Evolutionary conservation across 2,888 invertebrate genomes (phyloP).

Genomic region (Caenorhabditis japonica): DNA sequence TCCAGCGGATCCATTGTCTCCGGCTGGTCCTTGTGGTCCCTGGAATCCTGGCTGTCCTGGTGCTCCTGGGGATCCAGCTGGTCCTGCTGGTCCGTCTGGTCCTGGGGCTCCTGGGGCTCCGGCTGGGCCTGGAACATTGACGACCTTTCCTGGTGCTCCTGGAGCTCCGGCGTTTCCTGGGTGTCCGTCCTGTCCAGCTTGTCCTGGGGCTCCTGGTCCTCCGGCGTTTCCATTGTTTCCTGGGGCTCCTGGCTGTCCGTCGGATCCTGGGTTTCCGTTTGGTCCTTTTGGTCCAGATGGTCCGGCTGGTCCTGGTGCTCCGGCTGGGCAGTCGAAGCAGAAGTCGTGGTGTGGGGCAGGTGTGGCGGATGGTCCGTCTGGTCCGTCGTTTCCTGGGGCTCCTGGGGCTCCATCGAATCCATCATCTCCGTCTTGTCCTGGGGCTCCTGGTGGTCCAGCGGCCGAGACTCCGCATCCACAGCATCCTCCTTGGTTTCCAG

Average conservation of each 20-base stretch:
- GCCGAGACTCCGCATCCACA: no score
- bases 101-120: constrained; percentile 61
- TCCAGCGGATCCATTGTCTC: constrained; percentile 61
- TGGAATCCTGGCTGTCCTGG: constrained; percentile 58
- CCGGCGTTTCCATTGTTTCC: no score
- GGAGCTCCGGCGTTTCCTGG: constrained; percentile 63
- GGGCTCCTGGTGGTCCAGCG: constrained; percentile 63
- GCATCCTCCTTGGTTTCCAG: no score
- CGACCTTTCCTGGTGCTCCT: constrained; percentile 62
- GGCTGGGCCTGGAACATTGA: constrained; percentile 58
- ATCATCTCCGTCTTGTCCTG: constrained; percentile 64
- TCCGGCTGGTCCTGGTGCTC: constrained; percentile 64
- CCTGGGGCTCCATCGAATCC: constrained; percentile 67
- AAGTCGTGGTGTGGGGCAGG: constrained; percentile 64
- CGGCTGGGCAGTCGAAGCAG: constrained; percentile 60
- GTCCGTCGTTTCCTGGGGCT: constrained; percentile 68
- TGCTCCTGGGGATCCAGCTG: constrained; percentile 57
- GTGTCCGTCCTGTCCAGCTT: constrained; percentile 59
- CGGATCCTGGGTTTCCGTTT: no score
- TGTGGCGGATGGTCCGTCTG: constrained; percentile 66
- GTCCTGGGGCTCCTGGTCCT: constrained; percentile 58
- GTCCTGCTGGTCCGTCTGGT: constrained; percentile 62
- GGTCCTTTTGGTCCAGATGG: no score
- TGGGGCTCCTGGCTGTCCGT: no score
- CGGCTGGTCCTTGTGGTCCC: constrained; percentile 59